A percentile compares a stretch with the other conserved stretches of the same genome.
phyloP scores from a whole-genome alignment of 2,113 vertebrate species.

The Oreotrochilus melanogaster region DNA sequence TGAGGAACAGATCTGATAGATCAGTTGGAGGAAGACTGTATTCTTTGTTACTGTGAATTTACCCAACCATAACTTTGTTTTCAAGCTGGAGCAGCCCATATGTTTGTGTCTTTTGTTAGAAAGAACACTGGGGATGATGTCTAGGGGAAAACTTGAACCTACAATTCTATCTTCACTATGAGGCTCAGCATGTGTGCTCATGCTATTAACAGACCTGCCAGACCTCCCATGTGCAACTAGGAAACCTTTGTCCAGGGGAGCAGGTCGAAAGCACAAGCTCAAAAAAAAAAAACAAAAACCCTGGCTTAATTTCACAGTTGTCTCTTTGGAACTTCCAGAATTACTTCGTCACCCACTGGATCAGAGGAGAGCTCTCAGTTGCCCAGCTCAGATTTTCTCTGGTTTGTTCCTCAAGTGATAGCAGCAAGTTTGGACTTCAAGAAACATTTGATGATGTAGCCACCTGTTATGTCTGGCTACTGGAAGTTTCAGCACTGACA shows the following conservation, averaged over 20 bases:
- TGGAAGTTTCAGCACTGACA: background rate
- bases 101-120: background rate
- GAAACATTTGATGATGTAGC: background rate
- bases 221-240: rapidly evolving
- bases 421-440: background rate
- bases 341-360: background rate
- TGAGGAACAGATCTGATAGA: background rate
- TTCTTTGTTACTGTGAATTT: conserved; percentile 28
- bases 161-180: background rate
- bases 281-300: background rate
- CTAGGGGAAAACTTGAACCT: background rate
- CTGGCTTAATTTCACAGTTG: background rate
- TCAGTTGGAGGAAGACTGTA: background rate
- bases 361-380: background rate
- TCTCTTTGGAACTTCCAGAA: background rate
- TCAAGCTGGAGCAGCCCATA: background rate
- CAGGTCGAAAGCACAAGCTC: background rate
- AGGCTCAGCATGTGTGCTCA: background rate
- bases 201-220: background rate
- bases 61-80: background rate
- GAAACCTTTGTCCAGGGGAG: background rate
- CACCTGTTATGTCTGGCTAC: background rate
- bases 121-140: background rate
- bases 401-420: background rate
- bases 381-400: background rate